Percentiles rank a stretch among this genome's conserved stretches.
Evolutionary conservation across 2,888 invertebrate species (phyloP).

Genomic region (Thymelicus lineola): DNA sequence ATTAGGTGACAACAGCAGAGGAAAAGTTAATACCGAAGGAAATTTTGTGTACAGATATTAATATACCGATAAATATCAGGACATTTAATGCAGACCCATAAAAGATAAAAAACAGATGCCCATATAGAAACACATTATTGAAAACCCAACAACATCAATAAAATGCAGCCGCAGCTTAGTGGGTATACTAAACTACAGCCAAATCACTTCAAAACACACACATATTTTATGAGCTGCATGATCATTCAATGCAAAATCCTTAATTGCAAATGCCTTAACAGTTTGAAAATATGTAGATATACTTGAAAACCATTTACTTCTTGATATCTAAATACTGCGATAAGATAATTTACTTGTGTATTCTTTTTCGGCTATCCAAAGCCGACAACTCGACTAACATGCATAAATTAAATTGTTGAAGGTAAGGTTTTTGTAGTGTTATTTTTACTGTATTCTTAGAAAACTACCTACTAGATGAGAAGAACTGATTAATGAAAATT

Average conservation of each 20-base stretch:
- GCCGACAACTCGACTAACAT: neutral
- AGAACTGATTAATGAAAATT: too few relatives aligned
- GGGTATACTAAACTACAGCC: neutral
- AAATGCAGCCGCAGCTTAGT: neutral
- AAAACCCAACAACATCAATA: neutral
- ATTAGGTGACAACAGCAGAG: constrained; percentile 1
- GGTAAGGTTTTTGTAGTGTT: neutral
- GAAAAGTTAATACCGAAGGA: neutral
- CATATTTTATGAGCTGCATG: neutral
- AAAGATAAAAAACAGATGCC: constrained; percentile 4
- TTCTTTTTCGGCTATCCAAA: neutral
- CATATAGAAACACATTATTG: neutral
- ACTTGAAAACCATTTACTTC: neutral
- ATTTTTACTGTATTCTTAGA: neutral
- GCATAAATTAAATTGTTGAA: neutral
- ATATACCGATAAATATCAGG: neutral
- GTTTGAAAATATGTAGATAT: neutral
- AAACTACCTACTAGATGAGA: neutral
- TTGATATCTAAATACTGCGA: neutral
- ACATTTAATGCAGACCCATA: neutral
- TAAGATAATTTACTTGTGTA: too few relatives aligned
- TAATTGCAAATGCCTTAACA: neutral
- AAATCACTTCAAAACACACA: neutral
- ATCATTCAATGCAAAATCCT: neutral
- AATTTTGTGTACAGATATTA: neutral